A percentile compares a stretch with the other conserved stretches of the same genome.
Conservation (phyloP, 2,113 vertebrate genomes). For the Istiophorus platypterus region DNA sequence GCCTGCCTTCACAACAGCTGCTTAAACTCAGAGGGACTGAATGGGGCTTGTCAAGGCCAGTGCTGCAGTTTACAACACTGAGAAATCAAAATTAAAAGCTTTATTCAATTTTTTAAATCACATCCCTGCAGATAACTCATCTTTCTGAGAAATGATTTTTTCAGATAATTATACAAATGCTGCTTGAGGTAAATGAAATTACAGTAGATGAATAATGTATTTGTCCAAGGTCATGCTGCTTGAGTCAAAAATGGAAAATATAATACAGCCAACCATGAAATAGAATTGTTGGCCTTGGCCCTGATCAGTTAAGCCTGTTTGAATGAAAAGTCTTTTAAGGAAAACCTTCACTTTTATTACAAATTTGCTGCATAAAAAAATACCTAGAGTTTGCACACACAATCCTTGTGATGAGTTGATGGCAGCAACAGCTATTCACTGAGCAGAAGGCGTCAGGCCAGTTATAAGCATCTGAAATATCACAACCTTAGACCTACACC, state of each 20-base stretch:
- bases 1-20: slow-evolving; percentile 21
- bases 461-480: not conserved
- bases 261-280: slow-evolving; percentile 8
- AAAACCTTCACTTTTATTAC: not conserved
- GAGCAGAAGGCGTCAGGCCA: not conserved
- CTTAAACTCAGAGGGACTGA: slow-evolving; percentile 8
- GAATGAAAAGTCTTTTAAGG: not conserved
- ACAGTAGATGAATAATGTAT: slow-evolving; percentile 27
- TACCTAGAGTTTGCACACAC: too few species aligned
- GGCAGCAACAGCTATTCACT: not conserved
- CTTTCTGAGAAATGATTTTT: slow-evolving; percentile 13
- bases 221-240: not conserved
- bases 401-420: not conserved
- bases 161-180: slow-evolving; percentile 21
- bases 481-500: not conserved
- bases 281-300: slow-evolving; percentile 7
- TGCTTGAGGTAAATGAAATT: slow-evolving; percentile 19
- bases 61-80: not conserved
- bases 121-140: slow-evolving; percentile 21
- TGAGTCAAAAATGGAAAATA: slow-evolving; percentile 21
- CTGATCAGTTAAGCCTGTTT: slow-evolving; percentile 21
- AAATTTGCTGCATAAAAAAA: too few species aligned
- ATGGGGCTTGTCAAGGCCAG: slow-evolving; percentile 28
- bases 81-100: slow-evolving; percentile 1
- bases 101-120: not conserved